Evolutionary conservation across 1,140 invertebrate species (phyloP).

Genomic region (Scaptodrosophila lebanonensis): DNA sequence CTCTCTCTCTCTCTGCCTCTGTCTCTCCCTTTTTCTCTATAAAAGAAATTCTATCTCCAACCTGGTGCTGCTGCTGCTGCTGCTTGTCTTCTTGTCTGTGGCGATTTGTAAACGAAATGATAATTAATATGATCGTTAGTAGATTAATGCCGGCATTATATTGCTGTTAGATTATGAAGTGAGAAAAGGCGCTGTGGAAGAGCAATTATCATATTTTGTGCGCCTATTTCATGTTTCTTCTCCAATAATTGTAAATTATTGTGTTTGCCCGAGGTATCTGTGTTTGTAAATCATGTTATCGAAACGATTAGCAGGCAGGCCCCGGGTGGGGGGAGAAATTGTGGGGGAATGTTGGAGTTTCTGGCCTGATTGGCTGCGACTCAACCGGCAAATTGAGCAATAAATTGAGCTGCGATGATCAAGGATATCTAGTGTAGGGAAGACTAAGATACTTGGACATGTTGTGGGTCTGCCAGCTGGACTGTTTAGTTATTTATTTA

Average conservation of each 20-base stretch:
- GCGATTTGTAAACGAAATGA: slow-evolving; percentile 68
- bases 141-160: slow-evolving; percentile 35
- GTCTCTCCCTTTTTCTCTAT: slow-evolving; percentile 3
- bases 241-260: slow-evolving; percentile 73
- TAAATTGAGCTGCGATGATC: too few relatives aligned
- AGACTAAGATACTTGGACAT: too few relatives aligned
- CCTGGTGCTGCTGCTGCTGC: too few relatives aligned
- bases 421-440: too few relatives aligned
- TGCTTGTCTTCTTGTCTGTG: too few relatives aligned
- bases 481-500: too few relatives aligned
- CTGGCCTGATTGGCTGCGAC: slow-evolving; percentile 3
- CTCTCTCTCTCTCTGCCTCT: neutral
- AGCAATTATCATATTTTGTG: slow-evolving; percentile 67
- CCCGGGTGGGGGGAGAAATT: slow-evolving; percentile 14
- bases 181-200: slow-evolving; percentile 8
- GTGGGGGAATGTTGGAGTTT: neutral
- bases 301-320: slow-evolving; percentile 69
- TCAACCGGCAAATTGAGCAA: too few relatives aligned
- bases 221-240: slow-evolving; percentile 26
- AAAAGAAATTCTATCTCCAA: too few relatives aligned
- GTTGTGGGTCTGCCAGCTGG: too few relatives aligned
- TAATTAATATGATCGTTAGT: slow-evolving; percentile 74
- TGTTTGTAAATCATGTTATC: slow-evolving; percentile 68
- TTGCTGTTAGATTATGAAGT: slow-evolving; percentile 1
- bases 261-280: slow-evolving; percentile 41